Conservation (phyloP, 2,797 vertebrate species). For the Fistularia tabacaria region DNA sequence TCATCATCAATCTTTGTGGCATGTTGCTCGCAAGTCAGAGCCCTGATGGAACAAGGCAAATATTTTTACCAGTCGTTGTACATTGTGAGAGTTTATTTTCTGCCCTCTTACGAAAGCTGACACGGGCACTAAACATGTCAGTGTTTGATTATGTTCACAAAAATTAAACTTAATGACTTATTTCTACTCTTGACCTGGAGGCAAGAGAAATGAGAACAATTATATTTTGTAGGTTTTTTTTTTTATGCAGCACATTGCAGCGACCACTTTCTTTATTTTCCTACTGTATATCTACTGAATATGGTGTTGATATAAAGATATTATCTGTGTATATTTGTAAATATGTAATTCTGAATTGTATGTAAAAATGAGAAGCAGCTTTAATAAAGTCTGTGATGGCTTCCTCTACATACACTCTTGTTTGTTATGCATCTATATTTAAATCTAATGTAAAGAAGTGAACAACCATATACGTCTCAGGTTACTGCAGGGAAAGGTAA, state of each 20-base stretch:
- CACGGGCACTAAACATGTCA: conserved; percentile 54
- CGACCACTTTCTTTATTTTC: conserved; percentile 74
- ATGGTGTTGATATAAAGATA: conserved; percentile 64
- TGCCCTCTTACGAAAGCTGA: conserved; percentile 44
- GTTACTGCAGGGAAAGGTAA: too few relatives aligned
- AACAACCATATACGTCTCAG: too few relatives aligned
- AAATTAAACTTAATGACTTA: conserved; percentile 32
- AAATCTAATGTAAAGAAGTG: too few relatives aligned
- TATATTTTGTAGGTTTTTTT: conserved; percentile 65
- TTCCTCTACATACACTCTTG: conserved; percentile 39
- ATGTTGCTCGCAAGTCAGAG: conserved; percentile 27
- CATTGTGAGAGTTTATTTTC: conserved; percentile 52
- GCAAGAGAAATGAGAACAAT: conserved; percentile 39
- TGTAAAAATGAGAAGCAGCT: conserved; percentile 74
- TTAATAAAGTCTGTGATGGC: conserved; percentile 82
- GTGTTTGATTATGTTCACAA: conserved; percentile 34
- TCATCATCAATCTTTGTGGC: conserved; percentile 40
- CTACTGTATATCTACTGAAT: conserved; percentile 66
- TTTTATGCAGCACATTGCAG: conserved; percentile 83
- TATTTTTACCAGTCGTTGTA: conserved; percentile 40
- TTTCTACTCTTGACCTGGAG: conserved; percentile 49
- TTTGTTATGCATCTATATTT: background rate
- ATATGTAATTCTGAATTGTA: conserved; percentile 84
- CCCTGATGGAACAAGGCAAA: conserved; percentile 3
- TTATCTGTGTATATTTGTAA: conserved; percentile 79